A percentile compares a stretch with the other conserved stretches of the same genome.
Conservation (phyloP, 2,797 vertebrate species). For the Labeo calbasu region DNA sequence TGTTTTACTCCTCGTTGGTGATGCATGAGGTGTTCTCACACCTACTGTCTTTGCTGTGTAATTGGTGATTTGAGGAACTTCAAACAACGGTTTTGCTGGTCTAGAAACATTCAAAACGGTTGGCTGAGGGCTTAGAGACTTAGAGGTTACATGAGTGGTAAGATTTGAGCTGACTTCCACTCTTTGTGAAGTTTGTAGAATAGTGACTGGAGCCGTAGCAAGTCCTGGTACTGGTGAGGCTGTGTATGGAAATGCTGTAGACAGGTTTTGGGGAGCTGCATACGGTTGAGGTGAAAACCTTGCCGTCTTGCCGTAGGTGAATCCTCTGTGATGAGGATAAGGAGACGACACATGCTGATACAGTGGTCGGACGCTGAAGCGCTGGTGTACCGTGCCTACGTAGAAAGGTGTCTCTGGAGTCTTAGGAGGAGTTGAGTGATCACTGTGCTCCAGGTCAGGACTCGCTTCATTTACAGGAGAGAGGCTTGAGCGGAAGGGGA, state of each 20-base stretch:
- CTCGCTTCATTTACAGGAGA: constrained; percentile 95
- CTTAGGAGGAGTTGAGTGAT: constrained; percentile 79
- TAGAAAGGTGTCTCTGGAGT: constrained; percentile 72
- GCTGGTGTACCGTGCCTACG: constrained; percentile 65
- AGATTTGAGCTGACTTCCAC: constrained; percentile 60
- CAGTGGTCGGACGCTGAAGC: constrained; percentile 72
- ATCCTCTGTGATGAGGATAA: constrained; percentile 75
- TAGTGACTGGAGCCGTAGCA: constrained; percentile 21
- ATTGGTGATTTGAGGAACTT: constrained; percentile 80
- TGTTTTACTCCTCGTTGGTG: constrained; percentile 66
- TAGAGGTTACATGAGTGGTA: constrained; percentile 67
- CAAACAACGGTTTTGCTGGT: constrained; percentile 80
- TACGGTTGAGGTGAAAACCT: constrained; percentile 78
- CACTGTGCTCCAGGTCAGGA: constrained; percentile 84
- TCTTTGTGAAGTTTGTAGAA: constrained; percentile 50
- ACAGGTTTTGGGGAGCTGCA: constrained; percentile 57
- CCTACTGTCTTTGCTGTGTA: constrained; percentile 77
- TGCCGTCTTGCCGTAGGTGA: constrained; percentile 72
- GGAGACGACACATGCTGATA: constrained; percentile 80
- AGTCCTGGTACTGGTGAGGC: constrained; percentile 41
- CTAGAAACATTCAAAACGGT: constrained; percentile 71
- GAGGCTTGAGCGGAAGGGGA: constrained; percentile 85
- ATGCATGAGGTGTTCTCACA: constrained; percentile 67
- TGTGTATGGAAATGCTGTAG: constrained; percentile 59
- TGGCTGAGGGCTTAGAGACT: constrained; percentile 76